Evolutionary conservation across 1,140 invertebrate genomes (phyloP).

Genomic region (Thaumetopoea pityocampa): DNA sequence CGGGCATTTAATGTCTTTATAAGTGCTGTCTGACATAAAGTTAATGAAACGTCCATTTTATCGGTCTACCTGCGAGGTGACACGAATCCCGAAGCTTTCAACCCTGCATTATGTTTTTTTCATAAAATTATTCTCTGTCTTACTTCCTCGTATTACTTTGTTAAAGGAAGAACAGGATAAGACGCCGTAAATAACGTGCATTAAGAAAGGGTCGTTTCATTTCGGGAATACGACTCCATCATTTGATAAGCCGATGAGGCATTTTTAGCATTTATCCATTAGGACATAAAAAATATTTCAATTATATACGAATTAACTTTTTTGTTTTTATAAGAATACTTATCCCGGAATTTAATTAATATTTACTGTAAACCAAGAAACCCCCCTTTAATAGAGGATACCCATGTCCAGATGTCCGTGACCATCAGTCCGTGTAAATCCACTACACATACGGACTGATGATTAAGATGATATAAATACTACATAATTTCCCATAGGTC

Average conservation of each 20-base stretch:
- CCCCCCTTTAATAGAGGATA: too few species aligned
- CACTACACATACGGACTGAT: not conserved
- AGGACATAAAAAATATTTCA: conserved; percentile 48
- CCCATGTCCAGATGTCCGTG: too few species aligned
- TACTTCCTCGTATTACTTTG: conserved; percentile 17
- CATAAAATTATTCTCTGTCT: conserved; percentile 57
- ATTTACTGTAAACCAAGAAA: too few species aligned
- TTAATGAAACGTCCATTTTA: conserved; percentile 72
- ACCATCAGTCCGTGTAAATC: too few species aligned
- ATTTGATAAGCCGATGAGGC: conserved; percentile 69
- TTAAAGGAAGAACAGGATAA: conserved; percentile 28
- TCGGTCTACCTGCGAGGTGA: conserved; percentile 72
- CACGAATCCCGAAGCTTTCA: conserved; percentile 53
- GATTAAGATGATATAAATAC: too few species aligned
- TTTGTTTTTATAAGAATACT: conserved; percentile 14
- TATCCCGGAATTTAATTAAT: too few species aligned
- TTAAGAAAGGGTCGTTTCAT: conserved; percentile 64
- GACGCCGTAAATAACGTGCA: conserved; percentile 36
- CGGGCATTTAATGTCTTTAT: conserved; percentile 72
- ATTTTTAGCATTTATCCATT: conserved; percentile 70
- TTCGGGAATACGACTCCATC: conserved; percentile 60
- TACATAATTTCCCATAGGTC: too few species aligned
- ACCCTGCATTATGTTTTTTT: conserved; percentile 68
- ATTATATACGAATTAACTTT: conserved; percentile 36
- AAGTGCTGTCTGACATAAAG: conserved; percentile 65